Evolutionary conservation across 2,888 invertebrate species (phyloP).

Genomic region (Agrotis clavis): DNA sequence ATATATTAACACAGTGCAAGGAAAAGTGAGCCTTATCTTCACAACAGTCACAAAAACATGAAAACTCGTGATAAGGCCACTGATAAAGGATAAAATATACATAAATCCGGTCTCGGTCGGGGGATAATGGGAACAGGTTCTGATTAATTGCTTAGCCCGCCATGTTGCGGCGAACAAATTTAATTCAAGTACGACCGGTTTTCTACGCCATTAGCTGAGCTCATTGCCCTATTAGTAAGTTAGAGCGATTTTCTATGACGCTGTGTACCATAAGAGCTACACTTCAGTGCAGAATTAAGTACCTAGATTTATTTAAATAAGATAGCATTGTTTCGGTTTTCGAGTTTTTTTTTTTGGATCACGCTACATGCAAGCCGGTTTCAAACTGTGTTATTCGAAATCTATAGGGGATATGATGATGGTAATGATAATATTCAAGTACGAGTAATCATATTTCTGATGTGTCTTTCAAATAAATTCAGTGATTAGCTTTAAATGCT

Average conservation of each 20-base stretch:
- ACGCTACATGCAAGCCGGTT: too few relatives aligned
- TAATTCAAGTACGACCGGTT: slow-evolving; percentile 70
- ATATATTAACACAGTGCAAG: too few relatives aligned
- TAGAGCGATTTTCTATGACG: slow-evolving; percentile 60
- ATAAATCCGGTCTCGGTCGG: slow-evolving; percentile 63
- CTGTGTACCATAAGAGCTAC: slow-evolving; percentile 47
- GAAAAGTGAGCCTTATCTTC: too few relatives aligned
- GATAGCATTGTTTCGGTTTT: neutral
- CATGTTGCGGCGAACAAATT: slow-evolving; percentile 66
- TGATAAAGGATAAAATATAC: slow-evolving; percentile 53
- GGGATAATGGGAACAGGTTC: slow-evolving; percentile 57
- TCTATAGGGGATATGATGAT: too few relatives aligned
- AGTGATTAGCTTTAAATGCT: too few relatives aligned
- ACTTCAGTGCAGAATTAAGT: slow-evolving; percentile 28
- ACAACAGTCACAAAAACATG: too few relatives aligned
- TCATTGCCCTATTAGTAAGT: slow-evolving; percentile 64
- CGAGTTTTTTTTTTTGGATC: too few relatives aligned
- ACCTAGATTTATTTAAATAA: neutral
- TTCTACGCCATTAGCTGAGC: slow-evolving; percentile 72
- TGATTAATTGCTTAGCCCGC: slow-evolving; percentile 69
- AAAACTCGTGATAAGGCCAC: too few relatives aligned
- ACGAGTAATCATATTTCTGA: too few relatives aligned
- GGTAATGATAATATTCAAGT: too few relatives aligned
- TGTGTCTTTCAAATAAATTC: too few relatives aligned
- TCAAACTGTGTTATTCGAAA: too few relatives aligned